A percentile compares a stretch with the other conserved stretches of the same genome.
Evolutionary conservation across 2,797 vertebrate species (phyloP).

Genomic region (Myotis pilosus): DNA sequence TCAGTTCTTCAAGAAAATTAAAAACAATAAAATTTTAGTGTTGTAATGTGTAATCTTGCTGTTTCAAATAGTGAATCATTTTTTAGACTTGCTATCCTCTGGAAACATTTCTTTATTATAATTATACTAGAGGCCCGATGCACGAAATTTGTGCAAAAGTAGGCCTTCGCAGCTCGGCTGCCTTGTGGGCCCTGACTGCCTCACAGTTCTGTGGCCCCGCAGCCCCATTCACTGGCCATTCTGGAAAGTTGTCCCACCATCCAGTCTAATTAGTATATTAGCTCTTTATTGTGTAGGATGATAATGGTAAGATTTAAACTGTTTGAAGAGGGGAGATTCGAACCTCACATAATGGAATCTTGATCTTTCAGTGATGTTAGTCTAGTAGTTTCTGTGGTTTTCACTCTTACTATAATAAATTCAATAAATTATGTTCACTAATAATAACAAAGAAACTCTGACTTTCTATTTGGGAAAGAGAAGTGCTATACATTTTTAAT

Average conservation of each 20-base stretch:
- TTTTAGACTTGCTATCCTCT: neutral
- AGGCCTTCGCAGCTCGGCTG: too few species aligned
- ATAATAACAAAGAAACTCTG: neutral
- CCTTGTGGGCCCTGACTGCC: too few species aligned
- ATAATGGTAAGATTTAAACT: neutral
- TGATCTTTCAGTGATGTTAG: neutral
- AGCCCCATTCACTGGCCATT: too few species aligned
- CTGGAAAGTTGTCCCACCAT: too few species aligned
- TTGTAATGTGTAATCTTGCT: neutral
- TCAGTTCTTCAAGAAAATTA: neutral
- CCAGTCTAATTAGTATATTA: too few species aligned
- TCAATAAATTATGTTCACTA: neutral
- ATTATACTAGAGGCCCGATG: neutral
- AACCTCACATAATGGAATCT: neutral
- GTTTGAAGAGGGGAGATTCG: neutral
- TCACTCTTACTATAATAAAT: neutral
- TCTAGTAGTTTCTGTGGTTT: neutral
- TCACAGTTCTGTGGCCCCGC: accelerated
- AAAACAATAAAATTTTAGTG: neutral
- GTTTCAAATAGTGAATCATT: neutral
- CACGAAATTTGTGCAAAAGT: too few species aligned
- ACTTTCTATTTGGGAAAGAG: neutral
- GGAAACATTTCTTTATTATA: neutral
- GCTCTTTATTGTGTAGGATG: neutral
- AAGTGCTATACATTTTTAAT: neutral